Base-by-base conservation (phyloP, 2,113 vertebrate genomes). In the Lipophrys pholis region DNA sequence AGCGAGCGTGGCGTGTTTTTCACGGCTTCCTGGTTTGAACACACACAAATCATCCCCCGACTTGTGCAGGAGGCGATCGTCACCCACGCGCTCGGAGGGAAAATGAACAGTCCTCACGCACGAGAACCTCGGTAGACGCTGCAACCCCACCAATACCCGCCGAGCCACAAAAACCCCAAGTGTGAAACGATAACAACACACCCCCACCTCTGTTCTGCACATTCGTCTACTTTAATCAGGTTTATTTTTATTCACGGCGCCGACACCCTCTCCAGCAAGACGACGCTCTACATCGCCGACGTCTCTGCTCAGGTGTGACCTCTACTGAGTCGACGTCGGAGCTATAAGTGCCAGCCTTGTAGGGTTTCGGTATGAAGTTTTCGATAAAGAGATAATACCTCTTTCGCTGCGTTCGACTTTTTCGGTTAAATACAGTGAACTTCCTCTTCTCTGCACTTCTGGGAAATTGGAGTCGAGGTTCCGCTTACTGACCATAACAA, bases 401-500 rank as follows among this genome's bases (percentile, higher is more conserved):
- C 68, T 80, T 76, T 71, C 57, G 36, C 62, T 75, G n/a, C 82
- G 76, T 77, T 71, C 53, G 73, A 74, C 74, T 59, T 86, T 84
- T 87, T 87, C 74, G 78, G 48, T 58, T 82, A 82, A 88, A 84
- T 89, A 85, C 60, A 84, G 81, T 89, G 11, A 83, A 91, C 92
- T 95, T 96, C 94, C 94, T 86, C 93, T 93, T 95, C 87, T 76
- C 69, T 80, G 60, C 36, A 84, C 91, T 95, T 95, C 89, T 94
- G 93, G 94, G 95, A 96, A 96, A 93, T 80, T 66, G 39, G 45
- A 66, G 66, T 17, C 73, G 58, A 82, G 84, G 92, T 95, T 95
- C 93, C 59, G 35, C 90, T 91, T 91, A 49, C 53, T 51, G 78
- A 88, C 70, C 79, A 76, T 76, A 88, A 83, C 73, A 88, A 87